Evolutionary conservation across 2,888 invertebrate genomes (phyloP).

Genomic region (Pomacea canaliculata): DNA sequence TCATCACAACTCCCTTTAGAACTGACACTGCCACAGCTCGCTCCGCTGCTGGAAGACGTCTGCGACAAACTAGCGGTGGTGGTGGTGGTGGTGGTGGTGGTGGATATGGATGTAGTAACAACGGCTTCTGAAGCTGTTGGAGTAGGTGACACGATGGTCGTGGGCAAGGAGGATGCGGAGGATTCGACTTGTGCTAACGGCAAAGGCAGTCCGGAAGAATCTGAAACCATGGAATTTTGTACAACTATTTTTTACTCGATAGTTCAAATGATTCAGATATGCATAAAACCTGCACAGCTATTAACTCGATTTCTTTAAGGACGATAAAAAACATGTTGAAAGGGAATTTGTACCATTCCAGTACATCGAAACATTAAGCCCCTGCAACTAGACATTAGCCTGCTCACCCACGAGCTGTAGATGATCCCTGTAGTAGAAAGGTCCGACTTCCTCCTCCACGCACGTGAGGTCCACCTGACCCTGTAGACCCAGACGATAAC

Average conservation of each 20-base stretch:
- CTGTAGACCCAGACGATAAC: slow-evolving; percentile 24
- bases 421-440: slow-evolving; percentile 32
- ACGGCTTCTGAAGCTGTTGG: background rate
- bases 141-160: background rate
- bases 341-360: no score
- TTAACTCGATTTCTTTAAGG: no score
- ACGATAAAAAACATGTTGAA: no score
- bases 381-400: no score
- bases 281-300: no score
- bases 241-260: no score
- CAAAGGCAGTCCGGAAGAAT: background rate
- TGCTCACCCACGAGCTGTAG: slow-evolving; percentile 25
- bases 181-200: slow-evolving; percentile 1
- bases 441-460: slow-evolving; percentile 25
- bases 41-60: no score
- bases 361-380: accelerated
- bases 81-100: background rate
- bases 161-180: background rate
- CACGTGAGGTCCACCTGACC: slow-evolving; percentile 31
- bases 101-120: background rate
- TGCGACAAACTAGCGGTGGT: no score
- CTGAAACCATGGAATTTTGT: background rate
- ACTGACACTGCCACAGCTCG: no score
- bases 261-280: no score
- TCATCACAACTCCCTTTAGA: background rate